A percentile compares a stretch with the other conserved stretches of the same genome.
Evolutionary conservation across 2,888 invertebrate species (phyloP).

Genomic region (Strigamia crassipes): DNA sequence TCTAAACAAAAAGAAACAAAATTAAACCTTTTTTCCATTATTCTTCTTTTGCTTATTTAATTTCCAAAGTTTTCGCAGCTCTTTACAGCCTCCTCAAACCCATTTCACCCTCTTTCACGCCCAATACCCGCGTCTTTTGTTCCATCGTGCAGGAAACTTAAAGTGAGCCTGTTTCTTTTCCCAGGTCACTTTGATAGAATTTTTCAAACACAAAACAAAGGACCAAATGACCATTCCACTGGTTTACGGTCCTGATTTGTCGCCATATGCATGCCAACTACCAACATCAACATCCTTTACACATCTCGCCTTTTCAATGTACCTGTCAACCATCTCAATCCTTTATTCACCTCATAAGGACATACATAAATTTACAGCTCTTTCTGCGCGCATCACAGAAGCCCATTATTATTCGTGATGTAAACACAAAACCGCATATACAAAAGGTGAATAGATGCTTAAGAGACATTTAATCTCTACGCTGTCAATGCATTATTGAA

Average conservation of each 20-base stretch:
- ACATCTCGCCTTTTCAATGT: background rate
- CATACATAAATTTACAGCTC: no score
- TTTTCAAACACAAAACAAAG: slow-evolving; percentile 8
- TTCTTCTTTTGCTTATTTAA: background rate
- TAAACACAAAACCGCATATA: no score
- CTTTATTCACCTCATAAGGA: background rate
- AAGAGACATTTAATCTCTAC: no score
- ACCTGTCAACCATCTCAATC: background rate
- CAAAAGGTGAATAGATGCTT: no score
- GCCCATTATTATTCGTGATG: no score
- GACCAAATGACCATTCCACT: slow-evolving; percentile 6
- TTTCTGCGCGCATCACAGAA: no score
- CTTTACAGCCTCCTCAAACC: background rate
- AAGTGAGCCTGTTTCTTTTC: background rate
- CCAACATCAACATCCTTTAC: slow-evolving; percentile 1
- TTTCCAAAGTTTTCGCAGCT: background rate
- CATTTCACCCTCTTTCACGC: slow-evolving; percentile 10
- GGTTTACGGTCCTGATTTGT: slow-evolving; percentile 4
- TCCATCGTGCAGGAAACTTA: background rate
- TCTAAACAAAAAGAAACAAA: background rate
- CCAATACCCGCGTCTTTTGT: background rate
- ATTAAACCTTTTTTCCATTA: background rate
- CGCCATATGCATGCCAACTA: slow-evolving; percentile 16
- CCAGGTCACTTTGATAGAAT: background rate
- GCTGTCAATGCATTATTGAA: no score